Base-by-base conservation (phyloP, 2,113 vertebrate genomes). In the Syngnathus floridae region DNA sequence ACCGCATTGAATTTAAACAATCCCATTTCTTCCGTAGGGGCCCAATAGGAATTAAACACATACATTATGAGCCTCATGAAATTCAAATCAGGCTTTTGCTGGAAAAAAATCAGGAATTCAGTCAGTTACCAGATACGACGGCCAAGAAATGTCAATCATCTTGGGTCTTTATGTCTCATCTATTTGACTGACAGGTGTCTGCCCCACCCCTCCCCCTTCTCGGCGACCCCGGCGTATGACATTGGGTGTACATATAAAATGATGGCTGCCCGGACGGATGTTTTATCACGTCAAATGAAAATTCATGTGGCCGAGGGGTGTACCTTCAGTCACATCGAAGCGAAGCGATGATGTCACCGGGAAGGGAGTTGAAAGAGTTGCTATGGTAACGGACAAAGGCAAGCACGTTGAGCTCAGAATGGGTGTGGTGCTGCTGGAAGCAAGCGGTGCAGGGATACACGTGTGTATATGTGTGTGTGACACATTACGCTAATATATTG, bases 301-400 rank as follows among this genome's bases (percentile, higher is more conserved):
- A 61, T 8, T 22, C 22, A 43, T 26, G 59, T 43, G n/a, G 40
- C 54, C 54, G 8, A 46, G n/a, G 1, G 40, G 26, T 40, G 37
- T 38, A 60, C 36, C 2, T 41, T 22, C 19, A 40, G 64, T 21
- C 63, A 40, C 51, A 17, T 65, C 64, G 57, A 70, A 64, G 22
- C 66, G 63, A 63, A 69, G 76, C 38, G 38, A 26, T 87, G 83
- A 87, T 83, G 83, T 84, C 80, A 84, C 63, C 41, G 72, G 43
- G 17, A 70, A 48, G 70, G 59, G 63, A 80, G 81, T 80, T 80
- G 65, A 82, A 73, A 68, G 36, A 35, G 86, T 88, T 86, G 75
- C 82, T 80, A 86, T 86, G 83, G 83, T 46, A 69, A 88, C 21
- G 57, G 71, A 67, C 14, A 11, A 77, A 82, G 68, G 76, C 70